These are phyloP conservation scores for Huso huso DNA, from an alignment of 2,797 vertebrate genomes.

Conservation along the genomic window DNA sequence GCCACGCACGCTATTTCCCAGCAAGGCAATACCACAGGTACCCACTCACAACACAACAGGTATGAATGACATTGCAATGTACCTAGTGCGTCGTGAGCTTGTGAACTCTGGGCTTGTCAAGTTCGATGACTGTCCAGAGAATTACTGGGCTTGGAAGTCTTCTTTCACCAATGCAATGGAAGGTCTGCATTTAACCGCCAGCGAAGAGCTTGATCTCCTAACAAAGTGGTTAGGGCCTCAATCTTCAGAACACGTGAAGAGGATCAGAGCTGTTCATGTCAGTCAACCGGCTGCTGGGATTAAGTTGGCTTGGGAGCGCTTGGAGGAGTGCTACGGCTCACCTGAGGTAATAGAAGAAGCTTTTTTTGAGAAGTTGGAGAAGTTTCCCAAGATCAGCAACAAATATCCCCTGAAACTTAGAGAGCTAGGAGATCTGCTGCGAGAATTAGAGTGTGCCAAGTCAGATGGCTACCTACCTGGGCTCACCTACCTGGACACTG, in stretches of 20 bases:
- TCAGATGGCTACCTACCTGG: no score
- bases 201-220: background rate
- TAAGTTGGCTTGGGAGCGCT: slow-evolving; percentile 11
- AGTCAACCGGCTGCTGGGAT: slow-evolving; percentile 9
- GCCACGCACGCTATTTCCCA: no score
- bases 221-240: background rate
- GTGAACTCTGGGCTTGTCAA: background rate
- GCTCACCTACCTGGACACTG: no score
- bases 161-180: background rate
- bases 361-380: slow-evolving; percentile 17
- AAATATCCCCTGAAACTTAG: no score
- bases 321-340: slow-evolving; percentile 14
- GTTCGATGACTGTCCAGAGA: slow-evolving; percentile 11
- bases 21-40: no score
- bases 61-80: no score
- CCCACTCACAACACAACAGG: no score
- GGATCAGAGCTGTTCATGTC: slow-evolving; percentile 19
- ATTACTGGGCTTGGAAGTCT: slow-evolving; percentile 6
- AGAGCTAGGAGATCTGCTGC: no score
- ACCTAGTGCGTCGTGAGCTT: no score
- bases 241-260: slow-evolving; percentile 15
- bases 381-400: no score
- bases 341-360: slow-evolving; percentile 16
- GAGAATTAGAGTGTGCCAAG: no score
- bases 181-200: background rate